Evolutionary conservation across 2,888 invertebrate species (phyloP), one percentile per base, ranked within the genome.

Genomic region (Ochropleura plecta): DNA sequence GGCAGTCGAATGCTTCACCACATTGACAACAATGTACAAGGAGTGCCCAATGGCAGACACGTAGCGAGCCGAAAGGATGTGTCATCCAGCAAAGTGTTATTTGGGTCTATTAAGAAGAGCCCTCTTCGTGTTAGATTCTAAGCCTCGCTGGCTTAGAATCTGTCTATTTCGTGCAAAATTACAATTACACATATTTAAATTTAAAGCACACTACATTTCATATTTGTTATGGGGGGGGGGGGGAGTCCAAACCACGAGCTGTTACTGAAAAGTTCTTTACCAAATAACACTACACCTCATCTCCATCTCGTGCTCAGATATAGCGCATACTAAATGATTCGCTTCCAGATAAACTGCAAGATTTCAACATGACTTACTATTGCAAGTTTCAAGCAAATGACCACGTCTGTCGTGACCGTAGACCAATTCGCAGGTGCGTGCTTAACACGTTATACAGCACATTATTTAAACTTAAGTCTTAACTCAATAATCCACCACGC

Each of bases 381-480:
- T 79, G 82, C 57, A 79, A 79, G 63, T 81, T 81, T 48, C 78
- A 79, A 51, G 7, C 64, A 0, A 44, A 40, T 18, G 6, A 10
- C 0, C 6, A 0, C n/a, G 0, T 0, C 0, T 78, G 78, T 74
- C 2, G 0, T 16, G 4, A 0, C 0, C 0, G 0, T 0, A 16
- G 0, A 16, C 51, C 0, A 16, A 0, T 9, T 16, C 46, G 30
- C 30, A 81, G 10, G 78, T 78, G 9, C 9, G 60, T 51, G 18
- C 10, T 51, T 40, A 7, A 55, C 3, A 51, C 64, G n/a, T 12
- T 46, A 73, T 18, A 40, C n/a, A 18, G 9, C 16, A 49, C n/a
- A 46, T 30, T 40, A 44, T 20, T 7, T 12, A 20, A 18, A 18
- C 10, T 40, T 42, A 18, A 9, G 5, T 2, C 18, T 5, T 60